A percentile compares a stretch with the other conserved stretches of the same genome.
Evolutionary conservation across 2,113 vertebrate genomes (phyloP).

Genomic region (Lampris megalopsis): DNA sequence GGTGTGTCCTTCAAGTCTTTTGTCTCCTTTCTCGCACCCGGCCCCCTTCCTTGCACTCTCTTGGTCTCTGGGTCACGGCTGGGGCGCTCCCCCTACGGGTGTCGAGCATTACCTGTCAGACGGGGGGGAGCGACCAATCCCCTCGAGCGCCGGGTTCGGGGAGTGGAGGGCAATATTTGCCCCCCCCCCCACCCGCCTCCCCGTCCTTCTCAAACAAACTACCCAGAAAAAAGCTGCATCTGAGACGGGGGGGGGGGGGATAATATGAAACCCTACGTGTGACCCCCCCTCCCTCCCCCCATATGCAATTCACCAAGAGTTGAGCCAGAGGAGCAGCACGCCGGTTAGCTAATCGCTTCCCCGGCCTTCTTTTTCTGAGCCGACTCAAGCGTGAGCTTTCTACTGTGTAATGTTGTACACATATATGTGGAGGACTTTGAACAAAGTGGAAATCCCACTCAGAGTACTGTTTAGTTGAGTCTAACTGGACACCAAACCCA

Average conservation of each 20-base stretch:
- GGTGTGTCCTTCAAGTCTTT: not conserved
- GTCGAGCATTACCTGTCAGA: slow-evolving; percentile 61
- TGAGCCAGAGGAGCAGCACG: slow-evolving; percentile 62
- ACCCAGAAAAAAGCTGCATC: slow-evolving; percentile 49
- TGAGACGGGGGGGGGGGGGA: slow-evolving; percentile 38
- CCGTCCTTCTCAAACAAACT: slow-evolving; percentile 20
- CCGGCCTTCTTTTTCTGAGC: slow-evolving; percentile 46
- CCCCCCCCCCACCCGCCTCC: slow-evolving; percentile 22
- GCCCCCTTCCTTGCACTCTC: slow-evolving; percentile 38
- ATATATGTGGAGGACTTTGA: slow-evolving; percentile 17
- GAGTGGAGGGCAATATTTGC: slow-evolving; percentile 2
- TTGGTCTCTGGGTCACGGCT: slow-evolving; percentile 53
- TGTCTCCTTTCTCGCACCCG: slow-evolving; percentile 45
- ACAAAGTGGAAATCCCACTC: slow-evolving; percentile 45
- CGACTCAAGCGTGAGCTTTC: slow-evolving; percentile 44
- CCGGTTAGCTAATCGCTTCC: slow-evolving; percentile 39
- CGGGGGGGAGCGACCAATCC: not conserved
- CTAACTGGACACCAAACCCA: slow-evolving; percentile 15
- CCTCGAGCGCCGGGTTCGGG: slow-evolving; percentile 45
- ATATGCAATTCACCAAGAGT: slow-evolving; percentile 68
- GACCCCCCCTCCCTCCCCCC: slow-evolving; percentile 67
- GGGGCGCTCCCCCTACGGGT: slow-evolving; percentile 39
- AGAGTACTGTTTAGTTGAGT: slow-evolving; percentile 30
- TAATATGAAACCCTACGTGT: slow-evolving; percentile 61
- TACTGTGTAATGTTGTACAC: slow-evolving; percentile 25